phyloP scores from a whole-genome alignment of 2,888 invertebrate genomes.

The Therioaphis trifolii region DNA sequence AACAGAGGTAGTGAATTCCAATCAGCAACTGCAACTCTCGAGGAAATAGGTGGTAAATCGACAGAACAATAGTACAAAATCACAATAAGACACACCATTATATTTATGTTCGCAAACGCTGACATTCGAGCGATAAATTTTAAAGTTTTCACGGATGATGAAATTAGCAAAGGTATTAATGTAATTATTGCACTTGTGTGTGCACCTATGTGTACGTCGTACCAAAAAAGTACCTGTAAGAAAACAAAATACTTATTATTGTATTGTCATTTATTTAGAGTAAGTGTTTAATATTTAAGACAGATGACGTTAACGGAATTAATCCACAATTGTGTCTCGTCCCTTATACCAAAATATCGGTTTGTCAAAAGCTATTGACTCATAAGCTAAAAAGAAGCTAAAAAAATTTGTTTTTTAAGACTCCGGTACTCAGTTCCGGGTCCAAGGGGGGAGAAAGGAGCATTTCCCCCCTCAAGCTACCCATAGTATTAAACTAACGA shows the following conservation, averaged over 20 bases:
- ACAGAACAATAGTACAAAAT: constrained; percentile 81
- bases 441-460: too few species aligned
- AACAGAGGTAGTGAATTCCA: constrained; percentile 80
- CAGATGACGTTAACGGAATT: too few species aligned
- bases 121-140: constrained; percentile 83
- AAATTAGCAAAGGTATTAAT: constrained; percentile 78
- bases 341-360: not conserved
- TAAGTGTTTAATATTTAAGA: too few species aligned
- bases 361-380: not conserved
- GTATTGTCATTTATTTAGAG: too few species aligned
- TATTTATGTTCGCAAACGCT: constrained; percentile 81
- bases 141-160: constrained; percentile 81
- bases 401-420: too few species aligned
- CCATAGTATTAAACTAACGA: too few species aligned
- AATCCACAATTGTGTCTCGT: not conserved
- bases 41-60: constrained; percentile 76
- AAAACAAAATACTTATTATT: constrained; percentile 68
- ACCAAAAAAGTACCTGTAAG: constrained; percentile 77
- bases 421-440: too few species aligned
- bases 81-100: constrained; percentile 79
- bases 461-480: too few species aligned
- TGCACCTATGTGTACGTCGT: constrained; percentile 71
- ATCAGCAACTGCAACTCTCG: constrained; percentile 74
- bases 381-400: too few species aligned
- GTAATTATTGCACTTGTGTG: constrained; percentile 80